Base-by-base conservation (phyloP, 2,888 invertebrate genomes). In the Thera obeliscata region DNA sequence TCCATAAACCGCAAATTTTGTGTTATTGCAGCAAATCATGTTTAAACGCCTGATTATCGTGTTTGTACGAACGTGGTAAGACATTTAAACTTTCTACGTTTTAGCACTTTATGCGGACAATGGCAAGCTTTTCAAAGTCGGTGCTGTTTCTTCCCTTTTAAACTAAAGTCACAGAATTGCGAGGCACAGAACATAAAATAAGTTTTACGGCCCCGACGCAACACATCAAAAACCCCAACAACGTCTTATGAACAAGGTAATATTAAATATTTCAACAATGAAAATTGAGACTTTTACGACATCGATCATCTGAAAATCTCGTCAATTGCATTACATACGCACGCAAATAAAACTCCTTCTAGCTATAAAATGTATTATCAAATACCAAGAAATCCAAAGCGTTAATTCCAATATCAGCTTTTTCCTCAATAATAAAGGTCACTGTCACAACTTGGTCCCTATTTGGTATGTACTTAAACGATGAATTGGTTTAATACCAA, bases 161-260 rank as follows among this genome's bases (percentile, higher is more conserved):
- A 89, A 89, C 81, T 81, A 84, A 88, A 87, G 87, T 85, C 83
- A 81, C 80, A 84, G 85, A 87, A 89, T 88, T 87, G 86, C 84
- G 75, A 81, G 81, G 76, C 79, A 76, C 78, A 77, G 84, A 78
- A 84, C 91, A 90, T 93, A 93, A 93, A 93, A 92, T 85, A 87
- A 88, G 82, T 92, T 93, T 93, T 93, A 93, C 84, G 88, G 75
- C 88, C 69, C 74, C 82, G 85, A 80, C 87, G 87, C 89, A 66
- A 82, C 87, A 88, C 90, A 88, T 89, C 89, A 87, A 87, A 88
- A 83, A 87, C 85, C 83, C 84, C 85, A 87, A 90, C 88, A 88
- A 86, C 85, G 61, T 54, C 58, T 55, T 69, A 50, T 49, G 66
- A 64, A 71, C 67, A 56, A 68, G 66, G 61, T 65, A 55, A 55